Conservation (phyloP, 2,888 invertebrate species). For the Hemistola chrysoprasaria region DNA sequence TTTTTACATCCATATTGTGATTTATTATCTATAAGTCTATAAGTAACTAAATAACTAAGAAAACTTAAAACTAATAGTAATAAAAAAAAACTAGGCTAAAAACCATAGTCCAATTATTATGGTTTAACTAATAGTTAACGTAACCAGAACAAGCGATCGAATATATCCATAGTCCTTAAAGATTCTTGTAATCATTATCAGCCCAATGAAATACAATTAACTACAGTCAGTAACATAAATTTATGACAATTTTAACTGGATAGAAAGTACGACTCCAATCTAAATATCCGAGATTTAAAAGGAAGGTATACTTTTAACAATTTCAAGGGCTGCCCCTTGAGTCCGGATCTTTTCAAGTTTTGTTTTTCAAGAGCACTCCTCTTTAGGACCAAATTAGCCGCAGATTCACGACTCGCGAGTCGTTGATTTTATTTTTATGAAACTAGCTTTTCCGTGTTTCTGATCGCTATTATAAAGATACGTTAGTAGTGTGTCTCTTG, state of each 20-base stretch:
- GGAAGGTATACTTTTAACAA: conserved; percentile 14
- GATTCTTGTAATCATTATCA: too few species aligned
- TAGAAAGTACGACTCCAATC: conserved; percentile 6
- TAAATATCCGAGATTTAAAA: conserved; percentile 13
- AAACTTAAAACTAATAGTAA: too few species aligned
- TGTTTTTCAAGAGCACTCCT: conserved; percentile 13
- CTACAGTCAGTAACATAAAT: neutral
- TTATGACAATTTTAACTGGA: conserved; percentile 1
- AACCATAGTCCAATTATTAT: too few species aligned
- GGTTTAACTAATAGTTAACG: too few species aligned
- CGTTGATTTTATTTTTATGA: conserved; percentile 8
- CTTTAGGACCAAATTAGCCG: conserved; percentile 19
- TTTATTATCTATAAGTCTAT: too few species aligned
- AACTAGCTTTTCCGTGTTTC: neutral
- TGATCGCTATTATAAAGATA: neutral
- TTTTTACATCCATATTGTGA: too few species aligned
- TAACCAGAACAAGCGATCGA: too few species aligned
- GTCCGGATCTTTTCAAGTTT: conserved; percentile 15
- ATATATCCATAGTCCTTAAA: too few species aligned
- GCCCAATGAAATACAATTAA: too few species aligned
- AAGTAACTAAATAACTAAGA: too few species aligned
- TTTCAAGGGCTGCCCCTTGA: conserved; percentile 10
- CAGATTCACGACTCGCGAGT: conserved; percentile 1
- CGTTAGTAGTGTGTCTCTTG: too few species aligned
- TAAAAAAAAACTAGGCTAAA: too few species aligned